Base-by-base conservation (phyloP, 2,888 invertebrate genomes). In the Xiphydria camelus region DNA sequence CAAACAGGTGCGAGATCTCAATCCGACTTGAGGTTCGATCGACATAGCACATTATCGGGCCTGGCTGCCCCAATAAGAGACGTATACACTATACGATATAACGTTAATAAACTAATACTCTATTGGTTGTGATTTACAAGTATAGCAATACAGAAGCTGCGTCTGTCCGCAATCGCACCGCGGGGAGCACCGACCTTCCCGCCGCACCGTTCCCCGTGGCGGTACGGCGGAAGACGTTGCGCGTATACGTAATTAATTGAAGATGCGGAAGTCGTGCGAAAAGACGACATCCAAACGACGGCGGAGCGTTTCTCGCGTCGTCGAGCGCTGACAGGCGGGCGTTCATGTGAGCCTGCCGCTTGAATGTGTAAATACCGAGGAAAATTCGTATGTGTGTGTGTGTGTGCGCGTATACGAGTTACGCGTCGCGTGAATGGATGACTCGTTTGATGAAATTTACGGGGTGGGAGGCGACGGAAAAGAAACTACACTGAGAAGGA, bases 41-140 rank as follows among this genome's bases (percentile, higher is more conserved):
- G n/a, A n/a, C n/a, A n/a, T n/a, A 29, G 14, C 14, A 49, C 47
- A 53, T 54, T 49, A 52, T 45, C 46, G 49, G 51, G 21, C 18
- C 47, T 50, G 38, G 46, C 45, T 51, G 51, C 54, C 37, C 45
- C 35, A 46, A 14, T 7, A 14, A 10, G 29, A 12, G 12, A 29
- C 29, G 12, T 29, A 29, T 1, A 12, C 12, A n/a, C 14, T 29
- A n/a, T n/a, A 29, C 29, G 14, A 29, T 29, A 29, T 29, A 29
- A 29, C 14, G 57, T 62, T 51, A 57, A 46, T 39, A 48, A 64
- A 64, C 59, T 62, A 69, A 72, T 70, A 73, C 73, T 73, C 74
- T 58, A 61, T 69, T 73, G 74, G 74, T 73, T 73, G 73, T 74
- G 70, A 74, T 74, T 70, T 70, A 70, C 62, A 70, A 69, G 61